Evolutionary conservation across 2,797 vertebrate genomes (phyloP), one percentile per base, ranked within the genome.

Genomic region (Botia almorhae): DNA sequence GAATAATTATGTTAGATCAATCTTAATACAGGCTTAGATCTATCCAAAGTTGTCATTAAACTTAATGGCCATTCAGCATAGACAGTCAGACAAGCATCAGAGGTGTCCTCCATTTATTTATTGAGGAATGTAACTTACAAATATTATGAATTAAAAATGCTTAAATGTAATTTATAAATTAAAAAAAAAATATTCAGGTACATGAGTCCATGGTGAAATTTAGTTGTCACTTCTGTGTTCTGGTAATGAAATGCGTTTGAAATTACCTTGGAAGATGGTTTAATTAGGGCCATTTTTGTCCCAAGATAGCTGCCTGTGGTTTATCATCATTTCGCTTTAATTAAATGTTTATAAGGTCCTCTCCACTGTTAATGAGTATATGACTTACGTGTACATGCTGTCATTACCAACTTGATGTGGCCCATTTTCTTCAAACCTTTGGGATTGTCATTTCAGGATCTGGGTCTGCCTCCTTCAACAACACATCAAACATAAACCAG

Each of bases 181-280:
- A n/a, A n/a, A n/a, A n/a, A n/a, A n/a, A n/a, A n/a, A 39, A 39
- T 39, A 39, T 6, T 39, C 13, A 6, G 60, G 48, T 61, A 23
- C 14, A 26, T 26, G 19, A 10, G 50, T 74, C 16, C 19, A 5
- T 29, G 21, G 48, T 16, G 4, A 16, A 75, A 19, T 19, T 19
- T 21, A 75, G 8, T 16, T 17, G 23, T 3, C 2, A 6, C 33
- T 26, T 29, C 17, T 65, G 3, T 64, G 73, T 19, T 65, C 48
- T 53, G 4, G 14, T n/a, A 69, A 21, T 7, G 0, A 77, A 11
- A 19, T 58, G 74, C 55, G 21, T 77, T 53, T 21, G 69, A 83
- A 84, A 88, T 91, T 85, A 90, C 89, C 85, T 91, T 89, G 88
- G 88, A 91, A 84, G 84, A 78, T 77, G 1, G 84, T 83, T 85